Evolutionary conservation across 64 coral and sea anemone genomes (phyloP), one percentile per base, ranked within the genome.

Genomic region (Stylophora pistillata): DNA sequence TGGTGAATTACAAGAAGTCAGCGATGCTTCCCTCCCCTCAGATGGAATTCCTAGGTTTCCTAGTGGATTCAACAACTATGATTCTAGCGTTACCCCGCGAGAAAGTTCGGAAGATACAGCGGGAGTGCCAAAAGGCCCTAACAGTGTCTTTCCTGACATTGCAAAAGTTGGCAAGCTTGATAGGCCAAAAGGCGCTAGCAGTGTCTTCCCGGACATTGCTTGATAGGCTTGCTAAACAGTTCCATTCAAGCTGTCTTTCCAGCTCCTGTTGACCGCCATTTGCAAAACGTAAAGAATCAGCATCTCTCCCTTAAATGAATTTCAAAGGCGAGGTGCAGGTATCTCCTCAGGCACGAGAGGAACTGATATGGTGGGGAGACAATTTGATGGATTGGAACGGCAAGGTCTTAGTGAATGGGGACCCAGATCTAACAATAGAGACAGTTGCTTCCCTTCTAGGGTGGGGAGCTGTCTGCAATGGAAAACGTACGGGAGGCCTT

Each of bases 191-290:
- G 0, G 4, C 20, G 20, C 62, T 65, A 2, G 7, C 58, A 23
- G 0, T 4, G 21, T 20, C 25, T 20, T 23, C 18, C 20, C 18
- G 62, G 62, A 65, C 20, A 2, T 18, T 25, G 25, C 20, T 4
- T n/a, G 62, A 17, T 5, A 23, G 18, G 56, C 85, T 91, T 27
- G n/a, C n/a, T n/a, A n/a, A n/a, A n/a, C n/a, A n/a, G n/a, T n/a
- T n/a, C n/a, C n/a, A n/a, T n/a, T n/a, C 81, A 91, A 31, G 81
- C 89, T 34, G 81, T 86, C 20, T 91, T 91, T 34, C 79, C 89
- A 2, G 89, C 55, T 17, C 89, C 61, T 25, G 72, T 91, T 21
- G 56, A 86, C 18, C 34, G 30, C 13, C 31, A 86, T 71, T 37
- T 91, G 4, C 72, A 86, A 27, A 18, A 26, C 30, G 72, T 57